Evolutionary conservation across 2,797 vertebrate genomes (phyloP), one percentile per base, ranked within the genome.

Genomic region (Valencia hispanica): DNA sequence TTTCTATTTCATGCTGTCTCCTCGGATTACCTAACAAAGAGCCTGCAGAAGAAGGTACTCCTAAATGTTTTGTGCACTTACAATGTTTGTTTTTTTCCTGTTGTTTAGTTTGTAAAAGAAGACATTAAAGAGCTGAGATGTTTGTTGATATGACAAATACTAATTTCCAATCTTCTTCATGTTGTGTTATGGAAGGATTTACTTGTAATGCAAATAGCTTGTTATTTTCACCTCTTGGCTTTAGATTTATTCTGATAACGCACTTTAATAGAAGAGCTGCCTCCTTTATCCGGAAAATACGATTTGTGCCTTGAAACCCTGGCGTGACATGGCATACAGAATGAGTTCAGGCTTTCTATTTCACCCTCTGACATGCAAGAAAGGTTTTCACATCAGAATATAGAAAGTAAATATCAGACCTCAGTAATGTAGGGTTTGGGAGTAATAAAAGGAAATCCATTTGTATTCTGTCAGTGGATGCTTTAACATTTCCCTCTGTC

Each of bases 31-130:
- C 25, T 36, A 20, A 25, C 53, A 74, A 75, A 91, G 84, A 87
- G 32, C 72, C 84, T 77, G 51, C 72, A 85, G 79, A 80, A 27
- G 83, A 88, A 80, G 86, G 86, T 89, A 82, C 11, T 68, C 41
- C 14, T 30, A 27, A 43, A 27, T 27, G n/a, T 68, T 39, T 72
- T 81, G 32, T 72, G 45, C 50, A 36, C 41, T 51, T 15, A 41
- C 36, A 39, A 39, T n/a, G 50, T 71, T n/a, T 34, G 25, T 10
- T 11, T 18, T n/a, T n/a, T n/a, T n/a, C n/a, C 48, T 39, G 48
- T 34, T n/a, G 14, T 63, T 30, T 34, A 6, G 47, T 34, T 50
- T 50, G 5, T 10, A 25, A 15, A 79, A 59, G 11, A 71, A 53
- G 6, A 73, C 17, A 18, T 71, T 39, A 53, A n/a, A 27, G 47